Base-by-base conservation (phyloP, 37 sponge, comb jelly and placozoan genomes). In the Halichondria panicea region DNA sequence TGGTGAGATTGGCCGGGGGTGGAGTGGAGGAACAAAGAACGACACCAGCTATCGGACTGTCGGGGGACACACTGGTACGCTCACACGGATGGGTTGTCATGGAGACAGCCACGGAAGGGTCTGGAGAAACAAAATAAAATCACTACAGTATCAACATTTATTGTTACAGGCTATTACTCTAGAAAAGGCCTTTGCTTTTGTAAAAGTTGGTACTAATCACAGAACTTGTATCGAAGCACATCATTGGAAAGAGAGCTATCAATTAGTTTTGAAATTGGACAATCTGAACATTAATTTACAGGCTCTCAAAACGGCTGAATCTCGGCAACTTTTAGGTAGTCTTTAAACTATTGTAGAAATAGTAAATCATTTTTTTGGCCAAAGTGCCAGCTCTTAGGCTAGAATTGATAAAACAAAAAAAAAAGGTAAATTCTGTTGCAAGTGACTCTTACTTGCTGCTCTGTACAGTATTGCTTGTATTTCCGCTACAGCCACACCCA, bases 21-120 rank as follows among this genome's bases (percentile, higher is more conserved):
- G 83, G 74, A 2, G n/a, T 0, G 12, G 50, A 37, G 25, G 59
- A 36, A 39, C 90, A 89, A 15, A 22, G 21, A 1, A 55, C 39
- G 38, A 74, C 43, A 12, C 55, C 65, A 35, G 76, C 1, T 22
- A 57, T 24, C 13, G 89, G 89, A 9, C 38, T 24, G 60, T 89
- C 77, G 7, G 68, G 45, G 2, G 78, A 78, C 25, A 60, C 63
- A 8, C 62, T 6, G 31, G 69, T 35, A 33, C 57, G 28, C 28
- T 12, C 39, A 64, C 90, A 89, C 12, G 36, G 22, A 28, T 81
- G 81, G 24, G 25, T 35, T 2, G 48, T 76, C 27, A 22, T 60
- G 30, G 76, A 36, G 0, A 78, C 76, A 27, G 77, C 39, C 1
- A 48, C n/a, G 40, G n/a, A 55, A 7, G 90, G 90, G 52, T 89